phyloP scores from a whole-genome alignment of 1,140 invertebrate genomes.

The Magallana angulata region DNA sequence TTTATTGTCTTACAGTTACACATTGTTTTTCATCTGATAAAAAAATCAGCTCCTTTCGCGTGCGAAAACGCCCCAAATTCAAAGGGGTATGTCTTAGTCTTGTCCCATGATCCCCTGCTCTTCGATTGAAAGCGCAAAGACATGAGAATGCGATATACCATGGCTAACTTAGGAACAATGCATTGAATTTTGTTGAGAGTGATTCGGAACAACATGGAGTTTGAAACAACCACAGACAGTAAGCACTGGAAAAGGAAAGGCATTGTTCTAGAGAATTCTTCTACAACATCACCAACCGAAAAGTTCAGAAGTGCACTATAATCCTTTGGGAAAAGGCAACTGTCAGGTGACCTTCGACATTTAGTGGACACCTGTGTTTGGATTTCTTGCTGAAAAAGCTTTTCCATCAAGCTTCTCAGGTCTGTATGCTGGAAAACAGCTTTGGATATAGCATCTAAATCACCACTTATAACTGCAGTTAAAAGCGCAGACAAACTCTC shows the following conservation, averaged over 20 bases:
- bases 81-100: too few relatives aligned
- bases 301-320: not conserved
- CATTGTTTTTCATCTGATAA: too few relatives aligned
- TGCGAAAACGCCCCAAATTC: too few relatives aligned
- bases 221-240: not conserved
- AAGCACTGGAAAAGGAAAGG: not conserved
- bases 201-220: not conserved
- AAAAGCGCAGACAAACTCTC: too few relatives aligned
- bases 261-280: not conserved
- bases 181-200: not conserved
- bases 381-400: too few relatives aligned
- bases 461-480: too few relatives aligned
- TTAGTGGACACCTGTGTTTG: not conserved
- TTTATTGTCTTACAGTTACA: too few relatives aligned
- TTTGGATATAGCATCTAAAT: too few relatives aligned
- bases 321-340: not conserved
- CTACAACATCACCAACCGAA: not conserved
- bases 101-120: too few relatives aligned
- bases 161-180: not conserved
- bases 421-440: too few relatives aligned
- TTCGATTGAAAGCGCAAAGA: not conserved
- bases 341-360: not conserved
- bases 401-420: too few relatives aligned
- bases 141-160: not conserved
- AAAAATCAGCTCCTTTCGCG: too few relatives aligned